Evolutionary conservation across 2,113 vertebrate species (phyloP), one percentile per base, ranked within the genome.

Genomic region (Urocitellus parryii): DNA sequence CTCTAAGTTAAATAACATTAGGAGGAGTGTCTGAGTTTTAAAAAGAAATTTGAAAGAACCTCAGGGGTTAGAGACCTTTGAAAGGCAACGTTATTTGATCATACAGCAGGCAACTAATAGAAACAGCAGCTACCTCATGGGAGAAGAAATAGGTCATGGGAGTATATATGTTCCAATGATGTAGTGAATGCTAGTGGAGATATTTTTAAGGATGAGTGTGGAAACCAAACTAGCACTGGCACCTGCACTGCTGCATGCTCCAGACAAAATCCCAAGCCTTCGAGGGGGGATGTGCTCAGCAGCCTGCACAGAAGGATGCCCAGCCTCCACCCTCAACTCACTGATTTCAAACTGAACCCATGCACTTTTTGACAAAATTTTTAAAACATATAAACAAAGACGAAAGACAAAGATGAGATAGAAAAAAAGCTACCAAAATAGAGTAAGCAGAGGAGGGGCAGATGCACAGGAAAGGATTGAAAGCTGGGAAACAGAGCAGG

Each of bases 41-140:
- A 67, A 95, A 94, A 53, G 18, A 37, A 73, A 94, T 29, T 4
- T 86, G n/a, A 61, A 83, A 90, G 74, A 67, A 83, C 4, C 63
- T 63, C 48, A 48, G 45, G 58, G 4, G 8, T 27, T 93, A 87
- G 76, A 79, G 20, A 63, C 80, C 63, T 63, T 63, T 63, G 42
- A 81, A 65, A 61, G 8, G 1, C 2, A 24, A 78, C 32, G 42
- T n/a, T 73, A 89, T 68, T 45, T 61, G n/a, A 72, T 74, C 18
- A 88, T 3, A 5, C 9, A 81, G 73, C 2, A 34, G 42, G 48
- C n/a, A 82, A 42, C 9, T 11, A 79, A 83, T 3, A 61, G 20
- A 51, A 84, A 3, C 37, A 81, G 65, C 3, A 80, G 37, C 32
- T 25, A 80, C 12, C 72, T 81, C 58, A 48, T 3, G 39, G 72